Evolutionary conservation across 2,888 invertebrate genomes (phyloP).

Genomic region (Callosobruchus maculatus): DNA sequence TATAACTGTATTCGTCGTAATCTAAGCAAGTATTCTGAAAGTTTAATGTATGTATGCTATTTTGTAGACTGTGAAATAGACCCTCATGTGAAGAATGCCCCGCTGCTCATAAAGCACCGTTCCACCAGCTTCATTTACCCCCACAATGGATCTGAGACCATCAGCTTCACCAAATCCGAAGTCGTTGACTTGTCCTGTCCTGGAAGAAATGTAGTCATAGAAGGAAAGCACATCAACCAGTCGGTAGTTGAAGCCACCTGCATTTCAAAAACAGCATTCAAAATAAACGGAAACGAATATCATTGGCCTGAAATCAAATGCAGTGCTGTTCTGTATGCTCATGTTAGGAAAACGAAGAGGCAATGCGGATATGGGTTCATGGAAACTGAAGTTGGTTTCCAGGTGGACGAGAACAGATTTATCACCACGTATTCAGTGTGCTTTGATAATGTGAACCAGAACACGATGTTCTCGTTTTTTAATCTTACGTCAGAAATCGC

Average conservation of each 20-base stretch:
- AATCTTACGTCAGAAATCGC: conserved; percentile 50
- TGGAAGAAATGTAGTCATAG: neutral
- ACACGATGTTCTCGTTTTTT: conserved; percentile 54
- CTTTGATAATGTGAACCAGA: conserved; percentile 51
- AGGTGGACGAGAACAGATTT: conserved; percentile 7
- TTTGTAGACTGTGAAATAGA: neutral
- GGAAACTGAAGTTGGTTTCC: conserved; percentile 51
- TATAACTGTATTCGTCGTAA: too few relatives aligned
- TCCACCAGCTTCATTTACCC: neutral
- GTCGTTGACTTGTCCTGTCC: neutral
- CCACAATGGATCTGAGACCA: neutral
- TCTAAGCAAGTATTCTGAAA: too few relatives aligned
- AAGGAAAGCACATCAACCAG: neutral
- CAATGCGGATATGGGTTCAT: neutral
- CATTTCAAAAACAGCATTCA: neutral
- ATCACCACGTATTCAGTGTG: conserved; percentile 39
- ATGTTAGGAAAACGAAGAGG: neutral
- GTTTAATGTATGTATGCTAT: too few relatives aligned
- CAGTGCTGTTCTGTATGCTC: neutral
- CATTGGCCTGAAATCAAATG: neutral
- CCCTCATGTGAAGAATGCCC: neutral
- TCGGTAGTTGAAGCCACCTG: neutral
- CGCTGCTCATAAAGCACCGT: neutral
- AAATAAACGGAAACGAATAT: neutral
- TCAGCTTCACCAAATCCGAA: neutral